Evolutionary conservation across 2,888 invertebrate species (phyloP).

Genomic region (Glaucopsyche alexis): DNA sequence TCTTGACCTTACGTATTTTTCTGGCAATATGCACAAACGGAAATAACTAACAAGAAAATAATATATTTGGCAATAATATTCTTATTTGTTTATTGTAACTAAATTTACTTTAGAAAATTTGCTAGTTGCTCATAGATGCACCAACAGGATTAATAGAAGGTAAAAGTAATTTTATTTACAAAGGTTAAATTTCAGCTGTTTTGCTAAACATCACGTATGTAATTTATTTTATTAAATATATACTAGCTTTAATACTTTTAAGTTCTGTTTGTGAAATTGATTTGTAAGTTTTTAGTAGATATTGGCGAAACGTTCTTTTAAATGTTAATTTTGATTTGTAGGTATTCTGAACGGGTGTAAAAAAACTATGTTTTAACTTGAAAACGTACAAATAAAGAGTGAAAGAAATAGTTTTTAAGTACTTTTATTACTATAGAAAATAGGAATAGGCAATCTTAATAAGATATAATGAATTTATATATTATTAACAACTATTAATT

Average conservation of each 20-base stretch:
- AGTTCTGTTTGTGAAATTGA: no score
- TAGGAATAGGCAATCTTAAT: neutral
- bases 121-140: neutral
- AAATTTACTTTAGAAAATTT: no score
- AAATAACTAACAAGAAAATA: neutral
- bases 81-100: neutral
- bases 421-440: neutral
- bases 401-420: neutral
- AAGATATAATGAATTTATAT: no score
- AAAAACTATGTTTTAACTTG: neutral
- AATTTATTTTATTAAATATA: neutral
- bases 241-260: slow-evolving; percentile 14
- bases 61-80: neutral
- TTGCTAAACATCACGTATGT: neutral
- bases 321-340: neutral
- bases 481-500: neutral
- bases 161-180: neutral
- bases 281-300: neutral
- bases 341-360: neutral
- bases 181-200: neutral
- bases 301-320: neutral
- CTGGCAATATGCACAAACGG: neutral
- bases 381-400: neutral
- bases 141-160: neutral
- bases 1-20: neutral